Evolutionary conservation across 2,113 vertebrate species (phyloP).

Genomic region (Bos indicus): DNA sequence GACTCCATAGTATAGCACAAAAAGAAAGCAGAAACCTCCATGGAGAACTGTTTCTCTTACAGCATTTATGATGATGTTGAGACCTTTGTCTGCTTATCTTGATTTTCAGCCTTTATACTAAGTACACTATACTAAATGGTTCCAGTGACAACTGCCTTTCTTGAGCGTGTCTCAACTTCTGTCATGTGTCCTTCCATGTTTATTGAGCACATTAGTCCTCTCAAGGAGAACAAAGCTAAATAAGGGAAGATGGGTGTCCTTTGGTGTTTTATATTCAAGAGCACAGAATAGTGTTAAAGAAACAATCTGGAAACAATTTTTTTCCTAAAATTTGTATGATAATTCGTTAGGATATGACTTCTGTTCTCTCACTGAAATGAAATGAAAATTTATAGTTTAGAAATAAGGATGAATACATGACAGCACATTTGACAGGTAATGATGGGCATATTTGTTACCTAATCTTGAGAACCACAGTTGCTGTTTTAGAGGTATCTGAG

Average conservation of each 20-base stretch:
- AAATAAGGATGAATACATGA: neutral
- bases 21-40: neutral
- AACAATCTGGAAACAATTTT: neutral
- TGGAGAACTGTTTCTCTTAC: neutral
- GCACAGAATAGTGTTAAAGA: neutral
- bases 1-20: neutral
- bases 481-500: conserved; percentile 23
- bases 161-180: neutral
- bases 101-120: neutral
- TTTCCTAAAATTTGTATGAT: neutral
- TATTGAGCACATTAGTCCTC: neutral
- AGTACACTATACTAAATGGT: neutral
- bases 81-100: neutral
- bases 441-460: neutral
- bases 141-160: neutral
- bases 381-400: neutral
- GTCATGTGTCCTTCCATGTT: neutral
- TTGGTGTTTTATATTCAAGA: neutral
- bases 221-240: neutral
- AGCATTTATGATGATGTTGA: neutral
- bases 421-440: neutral
- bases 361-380: neutral
- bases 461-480: conserved; percentile 8
- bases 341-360: neutral
- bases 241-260: neutral